Conservation (phyloP, 2,113 vertebrate genomes). For the Craseonycteris thonglongyai region DNA sequence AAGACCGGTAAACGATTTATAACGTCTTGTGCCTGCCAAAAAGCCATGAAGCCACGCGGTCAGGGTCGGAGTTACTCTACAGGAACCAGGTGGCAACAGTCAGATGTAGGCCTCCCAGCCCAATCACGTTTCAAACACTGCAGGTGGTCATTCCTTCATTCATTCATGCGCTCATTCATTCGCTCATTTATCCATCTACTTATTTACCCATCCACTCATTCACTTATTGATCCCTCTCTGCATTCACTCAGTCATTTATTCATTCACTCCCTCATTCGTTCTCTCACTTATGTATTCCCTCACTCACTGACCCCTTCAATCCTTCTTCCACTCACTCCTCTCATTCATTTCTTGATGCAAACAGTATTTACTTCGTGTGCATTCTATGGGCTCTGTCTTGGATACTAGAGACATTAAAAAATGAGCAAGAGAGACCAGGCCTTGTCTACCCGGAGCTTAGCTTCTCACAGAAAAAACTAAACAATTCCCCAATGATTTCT, state of each 20-base stretch:
- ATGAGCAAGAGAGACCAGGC: neutral
- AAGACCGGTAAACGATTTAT: neutral
- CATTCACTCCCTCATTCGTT: neutral
- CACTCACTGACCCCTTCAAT: neutral
- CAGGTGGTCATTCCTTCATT: neutral
- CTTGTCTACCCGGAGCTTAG: neutral
- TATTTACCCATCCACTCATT: neutral
- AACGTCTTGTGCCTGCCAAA: neutral
- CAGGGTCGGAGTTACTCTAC: neutral
- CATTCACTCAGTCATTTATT: neutral
- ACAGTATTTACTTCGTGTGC: neutral
- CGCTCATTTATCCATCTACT: neutral
- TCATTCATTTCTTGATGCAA: neutral
- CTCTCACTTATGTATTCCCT: neutral
- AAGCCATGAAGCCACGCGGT: neutral
- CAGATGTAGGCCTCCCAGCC: neutral
- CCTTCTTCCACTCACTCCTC: neutral
- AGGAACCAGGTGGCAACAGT: neutral
- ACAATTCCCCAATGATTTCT: neutral
- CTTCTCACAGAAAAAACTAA: neutral
- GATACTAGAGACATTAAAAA: neutral
- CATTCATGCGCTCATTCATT: neutral
- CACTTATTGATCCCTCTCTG: neutral
- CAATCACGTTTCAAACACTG: neutral
- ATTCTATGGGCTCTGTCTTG: neutral